phyloP scores from a whole-genome alignment of 35 echinoderm and acorn worm genomes.

The Strongylocentrotus purpuratus region DNA sequence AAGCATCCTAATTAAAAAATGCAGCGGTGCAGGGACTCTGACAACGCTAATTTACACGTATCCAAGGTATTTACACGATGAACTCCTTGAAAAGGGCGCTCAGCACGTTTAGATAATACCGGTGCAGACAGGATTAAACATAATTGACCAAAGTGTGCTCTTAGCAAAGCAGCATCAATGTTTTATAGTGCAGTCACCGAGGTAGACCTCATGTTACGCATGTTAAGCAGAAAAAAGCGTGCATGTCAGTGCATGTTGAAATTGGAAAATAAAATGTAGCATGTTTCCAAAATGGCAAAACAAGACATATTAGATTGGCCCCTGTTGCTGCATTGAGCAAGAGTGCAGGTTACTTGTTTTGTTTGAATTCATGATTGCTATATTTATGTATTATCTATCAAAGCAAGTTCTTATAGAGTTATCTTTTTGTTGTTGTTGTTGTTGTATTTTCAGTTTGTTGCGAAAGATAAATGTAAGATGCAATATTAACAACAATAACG shows the following conservation, averaged over 20 bases:
- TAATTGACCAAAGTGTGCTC: not conserved
- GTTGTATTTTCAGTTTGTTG: too few relatives aligned
- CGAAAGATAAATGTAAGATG: too few relatives aligned
- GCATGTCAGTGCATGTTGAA: not conserved
- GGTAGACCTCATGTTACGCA: not conserved
- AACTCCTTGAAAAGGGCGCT: not conserved
- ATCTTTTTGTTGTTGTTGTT: too few relatives aligned
- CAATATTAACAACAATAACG: too few relatives aligned
- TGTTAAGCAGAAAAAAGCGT: not conserved
- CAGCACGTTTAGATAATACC: not conserved
- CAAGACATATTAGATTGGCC: not conserved
- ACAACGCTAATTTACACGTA: not conserved
- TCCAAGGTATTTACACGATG: not conserved
- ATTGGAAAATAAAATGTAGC: not conserved
- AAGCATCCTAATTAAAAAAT: not conserved
- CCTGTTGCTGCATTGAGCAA: not conserved
- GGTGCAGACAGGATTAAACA: not conserved
- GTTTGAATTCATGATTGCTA: not conserved
- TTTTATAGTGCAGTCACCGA: conserved; percentile 1
- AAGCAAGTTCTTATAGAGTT: not conserved
- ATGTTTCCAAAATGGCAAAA: not conserved
- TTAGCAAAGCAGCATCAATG: not conserved
- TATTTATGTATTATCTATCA: not conserved
- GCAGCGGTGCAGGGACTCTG: not conserved
- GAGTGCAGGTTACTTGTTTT: not conserved